phyloP scores from a whole-genome alignment of 2,797 vertebrate species.

The Saxicola maurus region DNA sequence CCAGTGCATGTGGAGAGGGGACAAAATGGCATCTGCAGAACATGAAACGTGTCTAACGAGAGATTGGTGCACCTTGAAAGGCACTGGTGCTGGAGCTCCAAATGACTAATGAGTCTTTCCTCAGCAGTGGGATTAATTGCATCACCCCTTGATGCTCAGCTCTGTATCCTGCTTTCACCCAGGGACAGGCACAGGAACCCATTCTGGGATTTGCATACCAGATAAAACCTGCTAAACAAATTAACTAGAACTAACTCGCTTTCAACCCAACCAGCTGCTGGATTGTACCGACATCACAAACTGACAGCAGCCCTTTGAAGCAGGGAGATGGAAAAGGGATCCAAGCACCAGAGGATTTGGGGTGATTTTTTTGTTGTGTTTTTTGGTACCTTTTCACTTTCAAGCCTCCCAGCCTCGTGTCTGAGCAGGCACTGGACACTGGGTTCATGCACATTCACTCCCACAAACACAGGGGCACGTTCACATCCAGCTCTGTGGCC shows the following conservation, averaged over 20 bases:
- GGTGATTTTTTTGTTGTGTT: not conserved
- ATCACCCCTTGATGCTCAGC: not conserved
- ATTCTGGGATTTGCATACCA: not conserved
- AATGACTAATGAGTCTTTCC: conserved; percentile 2
- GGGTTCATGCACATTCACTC: accelerated
- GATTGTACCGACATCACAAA: not conserved
- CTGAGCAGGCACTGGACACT: not conserved
- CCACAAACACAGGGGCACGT: accelerated
- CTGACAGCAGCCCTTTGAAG: not conserved
- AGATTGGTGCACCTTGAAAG: conserved; percentile 40
- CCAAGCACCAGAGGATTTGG: accelerated
- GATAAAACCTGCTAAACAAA: not conserved
- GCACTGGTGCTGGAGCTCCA: conserved; percentile 8
- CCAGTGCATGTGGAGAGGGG: conserved; percentile 20
- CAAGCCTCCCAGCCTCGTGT: not conserved
- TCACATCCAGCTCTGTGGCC: not conserved
- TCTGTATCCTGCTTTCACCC: not conserved
- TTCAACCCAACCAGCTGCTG: not conserved
- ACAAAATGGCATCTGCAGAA: conserved; percentile 40
- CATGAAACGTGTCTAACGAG: conserved; percentile 17
- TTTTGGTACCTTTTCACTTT: not conserved
- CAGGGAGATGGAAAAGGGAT: not conserved
- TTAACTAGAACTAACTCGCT: not conserved
- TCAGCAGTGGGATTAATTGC: conserved; percentile 12
- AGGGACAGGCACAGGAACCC: not conserved